phyloP scores from a whole-genome alignment of 2,797 vertebrate species.

The Anomalospiza imberbis region DNA sequence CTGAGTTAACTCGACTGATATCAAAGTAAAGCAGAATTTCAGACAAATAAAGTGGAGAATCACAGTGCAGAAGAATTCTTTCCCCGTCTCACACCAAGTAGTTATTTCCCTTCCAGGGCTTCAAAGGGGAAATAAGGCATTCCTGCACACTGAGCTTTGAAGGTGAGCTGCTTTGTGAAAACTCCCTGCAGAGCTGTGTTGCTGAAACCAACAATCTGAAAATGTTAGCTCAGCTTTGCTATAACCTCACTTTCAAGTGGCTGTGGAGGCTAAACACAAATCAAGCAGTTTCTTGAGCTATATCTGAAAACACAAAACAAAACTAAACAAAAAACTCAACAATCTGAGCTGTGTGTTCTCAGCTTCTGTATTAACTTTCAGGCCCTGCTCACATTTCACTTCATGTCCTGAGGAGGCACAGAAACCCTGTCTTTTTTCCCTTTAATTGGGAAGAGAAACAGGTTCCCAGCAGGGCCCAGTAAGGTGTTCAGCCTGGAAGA shows the following conservation, averaged over 20 bases:
- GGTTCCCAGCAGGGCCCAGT: background rate
- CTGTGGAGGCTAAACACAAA: background rate
- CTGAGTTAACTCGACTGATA: background rate
- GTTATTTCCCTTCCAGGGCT: background rate
- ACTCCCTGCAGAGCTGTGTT: constrained; percentile 3
- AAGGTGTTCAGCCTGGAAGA: background rate
- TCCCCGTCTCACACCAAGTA: background rate
- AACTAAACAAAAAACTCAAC: background rate
- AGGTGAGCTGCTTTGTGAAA: constrained; percentile 28
- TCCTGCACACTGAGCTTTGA: background rate
- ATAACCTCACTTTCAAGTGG: background rate
- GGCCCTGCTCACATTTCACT: background rate
- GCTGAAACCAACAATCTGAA: constrained; percentile 6
- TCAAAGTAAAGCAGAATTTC: background rate
- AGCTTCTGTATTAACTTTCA: background rate
- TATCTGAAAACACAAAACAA: background rate
- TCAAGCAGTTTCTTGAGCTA: background rate
- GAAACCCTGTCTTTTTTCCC: background rate
- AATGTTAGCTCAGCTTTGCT: background rate
- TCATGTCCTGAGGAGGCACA: background rate
- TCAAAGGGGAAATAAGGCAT: background rate
- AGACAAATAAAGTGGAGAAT: background rate
- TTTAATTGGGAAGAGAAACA: background rate
- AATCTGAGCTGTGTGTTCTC: background rate
- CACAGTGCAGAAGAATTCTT: background rate